phyloP scores from a whole-genome alignment of 2,888 invertebrate genomes.

The Germaria angustata region DNA sequence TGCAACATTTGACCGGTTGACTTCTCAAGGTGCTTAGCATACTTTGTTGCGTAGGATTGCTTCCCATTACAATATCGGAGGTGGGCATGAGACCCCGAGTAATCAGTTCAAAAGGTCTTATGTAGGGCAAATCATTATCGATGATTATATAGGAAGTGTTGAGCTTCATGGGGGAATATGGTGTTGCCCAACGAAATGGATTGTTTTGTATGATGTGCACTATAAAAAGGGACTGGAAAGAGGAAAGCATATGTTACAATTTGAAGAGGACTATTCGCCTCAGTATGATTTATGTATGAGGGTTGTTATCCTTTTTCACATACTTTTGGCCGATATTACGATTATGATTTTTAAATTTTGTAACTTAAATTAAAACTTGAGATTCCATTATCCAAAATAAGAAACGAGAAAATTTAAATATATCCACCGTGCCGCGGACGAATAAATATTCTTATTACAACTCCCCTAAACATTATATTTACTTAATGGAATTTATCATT shows the following conservation, averaged over 20 bases:
- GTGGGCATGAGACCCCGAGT: slow-evolving; percentile 76
- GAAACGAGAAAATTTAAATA: no score
- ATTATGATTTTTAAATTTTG: no score
- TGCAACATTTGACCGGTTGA: slow-evolving; percentile 77
- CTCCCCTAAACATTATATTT: no score
- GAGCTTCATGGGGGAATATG: slow-evolving; percentile 74
- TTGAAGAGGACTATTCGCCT: no score
- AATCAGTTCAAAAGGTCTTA: slow-evolving; percentile 77
- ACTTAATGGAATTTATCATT: no score
- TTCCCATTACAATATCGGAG: slow-evolving; percentile 72
- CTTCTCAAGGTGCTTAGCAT: slow-evolving; percentile 77
- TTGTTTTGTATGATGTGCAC: slow-evolving; percentile 78
- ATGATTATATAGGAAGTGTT: slow-evolving; percentile 77
- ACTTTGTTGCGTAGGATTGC: slow-evolving; percentile 73
- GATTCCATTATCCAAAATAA: no score
- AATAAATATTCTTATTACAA: no score
- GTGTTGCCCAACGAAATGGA: slow-evolving; percentile 77
- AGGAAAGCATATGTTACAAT: not conserved
- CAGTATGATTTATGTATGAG: no score
- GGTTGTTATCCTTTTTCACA: no score
- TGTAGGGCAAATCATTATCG: slow-evolving; percentile 75
- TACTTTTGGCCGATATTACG: no score
- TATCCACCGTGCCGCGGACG: no score
- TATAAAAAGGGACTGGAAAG: slow-evolving; percentile 73
- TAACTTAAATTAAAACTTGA: no score